Evolutionary conservation across 2,888 invertebrate species (phyloP), one percentile per base, ranked within the genome.

Genomic region (Cerceris rybyensis): DNA sequence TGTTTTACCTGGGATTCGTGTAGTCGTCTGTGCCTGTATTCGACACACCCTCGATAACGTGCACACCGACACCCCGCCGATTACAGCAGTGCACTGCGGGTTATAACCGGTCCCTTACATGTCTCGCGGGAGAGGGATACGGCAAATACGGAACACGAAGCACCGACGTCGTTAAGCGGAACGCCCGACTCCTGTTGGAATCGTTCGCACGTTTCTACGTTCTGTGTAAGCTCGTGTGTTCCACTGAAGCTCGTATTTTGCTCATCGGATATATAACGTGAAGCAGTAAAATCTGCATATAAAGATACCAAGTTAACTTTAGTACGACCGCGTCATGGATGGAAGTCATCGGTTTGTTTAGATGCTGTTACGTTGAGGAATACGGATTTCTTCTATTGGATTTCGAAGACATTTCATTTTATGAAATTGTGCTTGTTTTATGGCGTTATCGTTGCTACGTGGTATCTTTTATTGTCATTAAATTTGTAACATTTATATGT

Each of bases 141-240:
- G 81, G 86, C 83, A 87, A 86, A 87, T 87, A 86, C 76, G 80
- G 78, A 74, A 77, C 77, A 43, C 75, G 80, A 76, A 70, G 72
- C 86, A 79, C 77, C 73, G 59, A 83, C 68, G 83, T 84, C 81
- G 84, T 87, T 86, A 82, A 54, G 55, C 64, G 65, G 54, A 58
- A 67, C 75, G 46, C 73, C 58, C 69, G 68, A 76, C 71, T 63
- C 81, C 80, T 73, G 72, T 78, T 78, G 78, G 58, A 60, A 75
- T 64, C 71, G 71, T 67, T 77, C 66, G 49, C 75, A 11, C 68
- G 64, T 52, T 68, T 72, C 68, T 42, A 59, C 66, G 39, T 17
- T n/a, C 41, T n/a, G 46, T 16, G 63, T 50, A 14, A 8, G 14
- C 11, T 57, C 16, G 58, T 14, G 6, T n/a, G 57, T 57, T 9